Base-by-base conservation (phyloP, 2,888 invertebrate genomes). In the Eupithecia exiguata region DNA sequence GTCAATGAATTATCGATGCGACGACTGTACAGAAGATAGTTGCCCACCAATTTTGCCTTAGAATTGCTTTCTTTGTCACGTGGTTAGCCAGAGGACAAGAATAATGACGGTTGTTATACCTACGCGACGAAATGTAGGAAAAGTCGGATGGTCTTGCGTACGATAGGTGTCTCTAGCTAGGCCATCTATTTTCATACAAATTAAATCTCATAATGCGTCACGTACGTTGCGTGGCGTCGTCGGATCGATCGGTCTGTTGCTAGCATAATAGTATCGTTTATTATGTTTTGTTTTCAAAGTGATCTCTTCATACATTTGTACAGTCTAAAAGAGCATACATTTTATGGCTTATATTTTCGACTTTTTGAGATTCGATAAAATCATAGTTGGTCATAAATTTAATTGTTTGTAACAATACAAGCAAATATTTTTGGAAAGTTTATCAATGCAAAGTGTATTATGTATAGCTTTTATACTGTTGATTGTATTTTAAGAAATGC, bases 321-420 rank as follows among this genome's bases (percentile, higher is more conserved):
- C 12, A 12, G 58, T 58, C 25, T 58, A 1, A 58, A 25, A 25
- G 12, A 4, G 53, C 14, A 25, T 58, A 21, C 12, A 14, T 58
- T 58, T 12, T 14, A 5, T 25, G 14, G 25, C 5, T 58, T 25
- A 25, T 25, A 25, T 58, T 21, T 25, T 10, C 4, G 12, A 58
- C 3, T 58, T 58, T 58, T 58, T 21, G 53, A 53, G 53, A 53
- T 53, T 53, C 53, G n/a, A 21, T 53, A 21, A 58, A 58, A 58
- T 58, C 58, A 25, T 58, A 58, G 58, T 58, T 58, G 25, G 58
- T 25, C 58, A 58, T 58, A 58, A 58, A 58, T 58, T 25, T 35
- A 62, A 62, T 62, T 62, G 62, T 35, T 30, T 62, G 62, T 62
- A 16, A 61, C 16, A 66, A n/a, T 7, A n/a, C 38, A 25, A 66